Base-by-base conservation (phyloP, 2,113 vertebrate species). In the Corapipo altera region DNA sequence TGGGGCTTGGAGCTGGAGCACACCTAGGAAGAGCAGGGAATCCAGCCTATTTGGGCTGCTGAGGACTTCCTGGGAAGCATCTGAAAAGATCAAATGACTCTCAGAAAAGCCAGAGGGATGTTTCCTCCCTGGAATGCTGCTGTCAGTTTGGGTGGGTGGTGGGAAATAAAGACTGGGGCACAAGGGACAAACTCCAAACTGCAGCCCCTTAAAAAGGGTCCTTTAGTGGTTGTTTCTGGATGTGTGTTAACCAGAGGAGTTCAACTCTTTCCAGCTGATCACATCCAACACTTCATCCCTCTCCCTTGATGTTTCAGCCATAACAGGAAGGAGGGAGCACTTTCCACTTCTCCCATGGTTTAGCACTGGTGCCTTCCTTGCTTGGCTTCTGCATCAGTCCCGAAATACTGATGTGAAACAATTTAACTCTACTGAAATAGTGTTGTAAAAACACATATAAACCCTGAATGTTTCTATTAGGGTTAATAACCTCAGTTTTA, bases 31-130 rank as follows among this genome's bases (percentile, higher is more conserved):
- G 32, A 51, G 13, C 18, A 35, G 23, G 48, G 41, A 70, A 64
- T 39, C 1, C 0, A 46, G 69, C 16, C 71, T 52, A 32, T 69
- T n/a, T 65, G 37, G 41, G 64, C 23, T 70, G 43, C 76, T 61
- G 3, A 64, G 26, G 57, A 19, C 26, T 77, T 67, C 51, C 52
- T 81, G 79, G 79, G 28, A 79, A 82, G 39, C 49, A 44, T 28
- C 32, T 76, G 75, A 12, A 32, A 43, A 64, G 26, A 39, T 35
- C 3, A 70, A 79, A 49, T 1, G 33, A 16, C 46, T 59, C 30
- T 23, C 59, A 35, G 78, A 59, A 85, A 78, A 67, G 21, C 18
- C 39, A 30, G 18, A 5, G 0, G 1, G 39, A 33, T 0, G 8
- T 8, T 62, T 9, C 39, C 8, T 3, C 23, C 46, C 21, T 58